These are phyloP conservation scores for Sesamia nonagrioides DNA, from an alignment of 1,140 invertebrate species.

Conservation along the genomic window DNA sequence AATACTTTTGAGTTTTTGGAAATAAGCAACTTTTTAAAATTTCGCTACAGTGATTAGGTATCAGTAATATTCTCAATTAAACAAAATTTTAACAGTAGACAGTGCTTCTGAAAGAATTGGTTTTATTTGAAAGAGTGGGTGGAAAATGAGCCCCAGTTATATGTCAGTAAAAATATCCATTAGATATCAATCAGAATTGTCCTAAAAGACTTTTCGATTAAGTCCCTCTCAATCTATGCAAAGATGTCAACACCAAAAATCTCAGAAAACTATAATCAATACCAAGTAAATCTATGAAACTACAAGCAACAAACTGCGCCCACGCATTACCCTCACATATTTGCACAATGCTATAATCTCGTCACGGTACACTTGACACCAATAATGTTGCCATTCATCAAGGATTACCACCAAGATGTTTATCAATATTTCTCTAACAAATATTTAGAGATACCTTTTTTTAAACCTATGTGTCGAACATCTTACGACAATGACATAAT, in stretches of 20 bases:
- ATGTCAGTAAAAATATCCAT: too few relatives aligned
- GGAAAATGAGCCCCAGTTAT: too few relatives aligned
- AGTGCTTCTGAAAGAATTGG: too few relatives aligned
- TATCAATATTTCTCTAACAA: conserved; percentile 63
- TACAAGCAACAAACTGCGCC: neutral
- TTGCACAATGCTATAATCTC: conserved; percentile 60
- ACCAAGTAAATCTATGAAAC: neutral
- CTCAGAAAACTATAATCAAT: conserved; percentile 1
- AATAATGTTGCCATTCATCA: conserved; percentile 55
- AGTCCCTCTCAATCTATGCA: neutral
- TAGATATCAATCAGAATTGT: too few relatives aligned
- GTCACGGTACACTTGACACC: conserved; percentile 64
- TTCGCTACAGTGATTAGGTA: too few relatives aligned
- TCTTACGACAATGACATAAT: conserved; percentile 60
- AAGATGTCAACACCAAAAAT: neutral
- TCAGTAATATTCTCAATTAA: too few relatives aligned
- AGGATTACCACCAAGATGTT: conserved; percentile 61
- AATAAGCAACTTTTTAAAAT: too few relatives aligned
- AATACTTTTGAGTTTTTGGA: neutral
- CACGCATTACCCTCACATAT: conserved; percentile 46
- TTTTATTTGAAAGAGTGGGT: too few relatives aligned
- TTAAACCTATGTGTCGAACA: conserved; percentile 40
- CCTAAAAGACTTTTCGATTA: too few relatives aligned
- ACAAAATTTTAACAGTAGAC: too few relatives aligned
- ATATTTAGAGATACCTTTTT: conserved; percentile 54